Percentiles rank a stretch among this genome's conserved stretches.
Evolutionary conservation across 2,797 vertebrate genomes (phyloP).

Genomic region (Esox masquinongy): DNA sequence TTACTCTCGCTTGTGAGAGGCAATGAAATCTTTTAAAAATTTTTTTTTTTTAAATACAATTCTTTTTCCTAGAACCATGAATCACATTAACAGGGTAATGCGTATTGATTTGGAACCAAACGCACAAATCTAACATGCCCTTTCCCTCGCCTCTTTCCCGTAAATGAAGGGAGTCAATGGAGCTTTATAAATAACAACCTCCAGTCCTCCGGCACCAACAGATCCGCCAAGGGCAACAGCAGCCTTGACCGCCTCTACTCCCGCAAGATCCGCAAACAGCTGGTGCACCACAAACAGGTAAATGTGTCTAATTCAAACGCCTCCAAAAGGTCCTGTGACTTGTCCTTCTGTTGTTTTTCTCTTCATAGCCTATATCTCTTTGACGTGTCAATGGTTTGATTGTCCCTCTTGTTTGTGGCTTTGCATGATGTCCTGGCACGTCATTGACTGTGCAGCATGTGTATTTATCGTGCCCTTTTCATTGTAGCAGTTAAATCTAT

Average conservation of each 20-base stretch:
- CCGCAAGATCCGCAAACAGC: conserved; percentile 98
- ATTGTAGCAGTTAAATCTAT: conserved; percentile 96
- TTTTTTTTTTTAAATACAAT: neutral
- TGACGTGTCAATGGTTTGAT: neutral
- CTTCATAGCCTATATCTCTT: neutral
- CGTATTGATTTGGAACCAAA: neutral
- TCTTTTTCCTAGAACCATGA: neutral
- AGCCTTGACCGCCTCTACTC: conserved; percentile 96
- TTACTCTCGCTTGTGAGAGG: neutral
- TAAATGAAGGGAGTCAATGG: conserved; percentile 90
- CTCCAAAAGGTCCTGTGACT: neutral
- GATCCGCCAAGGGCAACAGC: conserved; percentile 92
- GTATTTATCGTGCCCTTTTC: conserved; percentile 66
- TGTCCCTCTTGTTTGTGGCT: neutral
- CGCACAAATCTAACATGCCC: neutral
- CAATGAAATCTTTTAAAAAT: neutral
- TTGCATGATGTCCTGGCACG: neutral
- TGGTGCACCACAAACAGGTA: conserved; percentile 99
- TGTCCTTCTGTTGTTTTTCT: neutral
- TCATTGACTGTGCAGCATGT: neutral
- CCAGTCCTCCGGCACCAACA: conserved; percentile 89
- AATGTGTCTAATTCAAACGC: conserved; percentile 57
- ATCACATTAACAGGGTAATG: conserved; percentile 4
- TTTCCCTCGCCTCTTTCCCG: conserved; percentile 1
- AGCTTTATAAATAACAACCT: conserved; percentile 99